Evolutionary conservation across 2,113 vertebrate genomes (phyloP).

Genomic region (Osmerus mordax): DNA sequence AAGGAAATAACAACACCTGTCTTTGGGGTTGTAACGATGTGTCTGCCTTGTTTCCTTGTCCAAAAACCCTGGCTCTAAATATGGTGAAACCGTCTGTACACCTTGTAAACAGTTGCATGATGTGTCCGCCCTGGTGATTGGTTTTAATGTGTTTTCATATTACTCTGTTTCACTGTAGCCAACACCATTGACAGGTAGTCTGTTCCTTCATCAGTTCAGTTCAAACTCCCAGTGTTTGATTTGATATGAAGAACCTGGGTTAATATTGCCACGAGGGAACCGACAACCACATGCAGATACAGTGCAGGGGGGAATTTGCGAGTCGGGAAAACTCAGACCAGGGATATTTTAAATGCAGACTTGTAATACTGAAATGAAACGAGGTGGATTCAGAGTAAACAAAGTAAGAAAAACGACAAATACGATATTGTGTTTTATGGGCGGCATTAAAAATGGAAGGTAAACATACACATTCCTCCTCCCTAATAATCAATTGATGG

Average conservation of each 20-base stretch:
- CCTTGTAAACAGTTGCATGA: conserved; percentile 29
- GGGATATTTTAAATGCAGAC: no score
- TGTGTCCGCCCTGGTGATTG: conserved; percentile 37
- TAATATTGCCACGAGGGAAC: conserved; percentile 29
- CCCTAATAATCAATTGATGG: no score
- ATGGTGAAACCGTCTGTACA: conserved; percentile 34
- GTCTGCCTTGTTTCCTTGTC: conserved; percentile 45
- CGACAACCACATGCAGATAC: conserved; percentile 40
- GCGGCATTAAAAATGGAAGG: no score
- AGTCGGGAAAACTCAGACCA: conserved; percentile 22
- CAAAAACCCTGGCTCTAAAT: conserved; percentile 41
- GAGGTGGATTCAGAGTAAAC: no score
- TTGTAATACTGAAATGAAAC: no score
- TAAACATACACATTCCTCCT: no score
- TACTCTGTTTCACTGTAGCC: conserved; percentile 46
- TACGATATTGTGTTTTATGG: no score
- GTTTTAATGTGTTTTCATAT: conserved; percentile 57
- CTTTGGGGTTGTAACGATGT: background rate
- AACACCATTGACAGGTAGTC: conserved; percentile 23
- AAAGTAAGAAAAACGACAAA: no score
- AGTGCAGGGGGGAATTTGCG: conserved; percentile 32
- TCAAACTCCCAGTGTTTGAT: conserved; percentile 43
- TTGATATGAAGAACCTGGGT: conserved; percentile 22
- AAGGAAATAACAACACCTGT: background rate
- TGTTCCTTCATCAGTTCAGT: conserved; percentile 45